phyloP scores from a whole-genome alignment of 1,140 invertebrate genomes.

The Drosophila quadrilineata region DNA sequence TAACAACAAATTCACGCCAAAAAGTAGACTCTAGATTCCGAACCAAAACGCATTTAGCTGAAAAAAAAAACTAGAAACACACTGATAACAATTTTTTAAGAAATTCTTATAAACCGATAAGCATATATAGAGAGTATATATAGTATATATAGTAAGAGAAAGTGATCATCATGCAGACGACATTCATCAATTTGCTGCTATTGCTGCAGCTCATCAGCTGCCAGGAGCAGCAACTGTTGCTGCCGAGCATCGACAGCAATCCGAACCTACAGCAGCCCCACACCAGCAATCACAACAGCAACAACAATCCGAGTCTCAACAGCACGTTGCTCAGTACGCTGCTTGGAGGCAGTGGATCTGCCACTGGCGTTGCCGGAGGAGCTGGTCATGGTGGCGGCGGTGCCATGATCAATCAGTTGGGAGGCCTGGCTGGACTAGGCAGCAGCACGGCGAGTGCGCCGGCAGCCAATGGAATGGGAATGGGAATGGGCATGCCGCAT shows the following conservation, averaged over 20 bases:
- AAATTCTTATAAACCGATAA: not conserved
- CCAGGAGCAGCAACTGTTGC: conserved; percentile 59
- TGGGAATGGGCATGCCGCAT: conserved; percentile 10
- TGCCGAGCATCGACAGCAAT: conserved; percentile 54
- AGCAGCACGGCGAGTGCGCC: conserved; percentile 46
- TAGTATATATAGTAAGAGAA: not conserved
- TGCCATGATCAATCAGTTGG: conserved; percentile 53
- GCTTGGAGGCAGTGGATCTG: conserved; percentile 19
- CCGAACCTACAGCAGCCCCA: conserved; percentile 29
- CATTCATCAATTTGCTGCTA: conserved; percentile 18
- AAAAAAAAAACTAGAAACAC: conserved; percentile 11
- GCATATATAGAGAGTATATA: too few species aligned
- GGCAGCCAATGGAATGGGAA: conserved; percentile 9
- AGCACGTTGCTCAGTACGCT: conserved; percentile 56
- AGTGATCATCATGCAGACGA: conserved; percentile 22
- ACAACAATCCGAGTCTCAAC: conserved; percentile 29
- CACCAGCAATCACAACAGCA: conserved; percentile 38
- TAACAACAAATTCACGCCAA: conserved; percentile 53
- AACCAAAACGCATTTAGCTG: conserved; percentile 23
- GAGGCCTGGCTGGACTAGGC: conserved; percentile 30
- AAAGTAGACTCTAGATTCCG: conserved; percentile 64
- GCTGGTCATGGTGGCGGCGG: conserved; percentile 23
- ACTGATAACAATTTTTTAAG: not conserved
- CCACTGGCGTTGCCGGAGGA: conserved; percentile 1
- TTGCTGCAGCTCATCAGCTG: conserved; percentile 40